These are phyloP conservation scores for Drosophila macrospina DNA, from an alignment of 2,888 invertebrate genomes.

Conservation along the genomic window DNA sequence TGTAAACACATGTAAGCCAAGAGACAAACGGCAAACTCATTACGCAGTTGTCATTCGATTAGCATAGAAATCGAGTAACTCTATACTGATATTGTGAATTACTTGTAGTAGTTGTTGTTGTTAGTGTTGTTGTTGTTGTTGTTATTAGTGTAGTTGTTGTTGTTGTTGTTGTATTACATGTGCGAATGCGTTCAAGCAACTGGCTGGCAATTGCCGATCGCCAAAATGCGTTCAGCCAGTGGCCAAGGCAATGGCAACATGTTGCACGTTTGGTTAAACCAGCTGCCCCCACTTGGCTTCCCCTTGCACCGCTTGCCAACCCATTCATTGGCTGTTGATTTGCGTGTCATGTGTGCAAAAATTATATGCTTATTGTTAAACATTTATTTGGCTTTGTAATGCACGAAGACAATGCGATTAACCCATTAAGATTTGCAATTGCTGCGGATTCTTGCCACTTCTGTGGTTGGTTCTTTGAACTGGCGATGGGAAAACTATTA, in stretches of 20 bases:
- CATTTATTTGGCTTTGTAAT: constrained; percentile 55
- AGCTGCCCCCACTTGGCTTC: constrained; percentile 12
- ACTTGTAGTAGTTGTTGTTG: constrained; percentile 6
- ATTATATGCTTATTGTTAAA: constrained; percentile 67
- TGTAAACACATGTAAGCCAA: constrained; percentile 70
- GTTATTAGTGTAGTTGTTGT: constrained; percentile 5
- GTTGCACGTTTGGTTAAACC: constrained; percentile 46
- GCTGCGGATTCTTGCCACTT: constrained; percentile 5
- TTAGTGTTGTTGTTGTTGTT: constrained; percentile 3
- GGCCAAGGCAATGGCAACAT: constrained; percentile 42
- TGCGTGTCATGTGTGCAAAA: constrained; percentile 70
- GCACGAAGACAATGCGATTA: constrained; percentile 39
- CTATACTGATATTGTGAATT: constrained; percentile 23
- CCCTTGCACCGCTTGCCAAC: background rate
- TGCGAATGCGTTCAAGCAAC: constrained; percentile 16
- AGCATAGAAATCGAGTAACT: constrained; percentile 71
- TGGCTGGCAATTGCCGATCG: constrained; percentile 30
- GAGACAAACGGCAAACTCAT: constrained; percentile 64
- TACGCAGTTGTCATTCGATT: constrained; percentile 73
- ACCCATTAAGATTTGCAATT: constrained; percentile 39
- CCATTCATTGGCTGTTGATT: constrained; percentile 34
- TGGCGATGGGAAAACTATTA: constrained; percentile 16
- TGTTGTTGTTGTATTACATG: constrained; percentile 1
- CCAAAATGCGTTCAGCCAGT: constrained; percentile 50
- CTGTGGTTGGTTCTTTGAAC: constrained; percentile 1